Base-by-base conservation (phyloP, 35 echinoderm and acorn worm genomes). In the Anneissia japonica region DNA sequence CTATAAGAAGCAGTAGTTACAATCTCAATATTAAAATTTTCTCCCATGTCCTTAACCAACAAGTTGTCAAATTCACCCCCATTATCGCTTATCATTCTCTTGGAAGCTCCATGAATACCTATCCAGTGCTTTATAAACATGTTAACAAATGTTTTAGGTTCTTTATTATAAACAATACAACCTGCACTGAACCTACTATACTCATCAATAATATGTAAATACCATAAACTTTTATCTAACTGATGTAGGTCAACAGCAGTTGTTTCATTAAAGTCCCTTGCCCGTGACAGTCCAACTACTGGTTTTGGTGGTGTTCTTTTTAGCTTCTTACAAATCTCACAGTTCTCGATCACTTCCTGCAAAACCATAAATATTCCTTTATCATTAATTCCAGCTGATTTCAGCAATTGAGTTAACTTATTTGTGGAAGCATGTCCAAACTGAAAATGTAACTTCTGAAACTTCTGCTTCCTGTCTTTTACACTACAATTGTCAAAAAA, bases 351-450 rank as follows among this genome's bases (percentile, higher is more conserved):
- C 7, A 73, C 46, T 0, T 74, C 10, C 13, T 73, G 34, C 41
- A 74, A 38, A 0, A 5, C n/a, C 21, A 73, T 31, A 39, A 85
- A 30, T 30, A 46, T 74, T 30, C 29, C 83, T 32, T 72, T 35
- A 36, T 85, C 83, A 72, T 28, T 55, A 3, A 74, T 35, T 19
- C 31, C 34, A 0, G 83, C 83, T 73, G 35, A 34, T 74, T 73
- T 73, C 83, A 85, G 74, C 46, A 85, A 32, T 30, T 85, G 36
- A 31, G 64, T 85, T n/a, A 85, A 36, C 34, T 85, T 64, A 32
- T 85, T 32, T 34, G 83, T 16, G 29, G 46, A 55, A 4, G 83
- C 39, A 38, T 85, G 83, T 13, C 9, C 83, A 33, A 85, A 85
- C 38, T 85, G 83, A 38, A 36, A 51, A 37, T 85, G 83, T 34